Evolutionary conservation across 1,140 invertebrate genomes (phyloP).

Genomic region (Aphaenogaster floridana): DNA sequence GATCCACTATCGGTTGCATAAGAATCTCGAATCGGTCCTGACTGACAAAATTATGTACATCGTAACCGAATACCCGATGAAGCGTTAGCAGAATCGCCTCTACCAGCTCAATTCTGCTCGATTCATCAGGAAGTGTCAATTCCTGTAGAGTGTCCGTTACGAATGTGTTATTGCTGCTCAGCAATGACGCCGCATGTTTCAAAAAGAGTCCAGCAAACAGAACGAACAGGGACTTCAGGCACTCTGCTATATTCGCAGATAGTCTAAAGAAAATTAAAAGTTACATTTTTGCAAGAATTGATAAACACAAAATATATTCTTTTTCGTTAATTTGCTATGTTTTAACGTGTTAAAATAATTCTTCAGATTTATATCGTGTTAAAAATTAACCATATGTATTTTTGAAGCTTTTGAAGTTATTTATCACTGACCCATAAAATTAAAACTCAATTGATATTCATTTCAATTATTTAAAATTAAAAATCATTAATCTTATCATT

Average conservation of each 20-base stretch:
- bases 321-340: background rate
- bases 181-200: constrained; percentile 91
- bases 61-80: constrained; percentile 93
- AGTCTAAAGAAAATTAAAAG: constrained; percentile 88
- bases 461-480: background rate
- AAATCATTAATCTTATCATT: background rate
- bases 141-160: constrained; percentile 84
- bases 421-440: background rate
- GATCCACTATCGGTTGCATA: constrained; percentile 95
- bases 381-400: background rate
- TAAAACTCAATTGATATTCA: background rate
- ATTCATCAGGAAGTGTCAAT: constrained; percentile 86
- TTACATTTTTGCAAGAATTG: constrained; percentile 30
- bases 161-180: constrained; percentile 86
- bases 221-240: constrained; percentile 95
- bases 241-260: constrained; percentile 92
- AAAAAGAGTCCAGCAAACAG: constrained; percentile 95
- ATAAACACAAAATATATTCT: background rate
- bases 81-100: constrained; percentile 92
- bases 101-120: constrained; percentile 88
- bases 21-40: constrained; percentile 94
- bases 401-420: background rate
- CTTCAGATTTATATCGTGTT: background rate
- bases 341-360: background rate
- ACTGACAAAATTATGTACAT: constrained; percentile 93